Base-by-base conservation (phyloP, 1,140 invertebrate genomes). In the Rhopalosiphum padi region DNA sequence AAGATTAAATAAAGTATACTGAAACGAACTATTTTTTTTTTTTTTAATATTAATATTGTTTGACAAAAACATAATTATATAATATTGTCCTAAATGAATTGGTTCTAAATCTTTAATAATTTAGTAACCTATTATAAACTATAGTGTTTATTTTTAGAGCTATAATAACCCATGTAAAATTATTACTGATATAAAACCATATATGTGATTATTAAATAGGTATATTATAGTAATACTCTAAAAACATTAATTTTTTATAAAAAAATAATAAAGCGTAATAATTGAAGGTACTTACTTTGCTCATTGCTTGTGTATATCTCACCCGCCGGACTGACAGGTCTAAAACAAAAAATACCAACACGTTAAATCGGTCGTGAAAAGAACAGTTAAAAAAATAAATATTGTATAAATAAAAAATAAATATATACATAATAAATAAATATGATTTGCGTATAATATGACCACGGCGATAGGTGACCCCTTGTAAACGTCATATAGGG, bases 261-360 rank as follows among this genome's bases (percentile, higher is more conserved):
- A 37, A 37, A 6, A 8, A 35, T 41, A 83, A 83, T 22, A 41
- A 37, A 37, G 43, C 43, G 41, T 46, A 43, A 35, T 35, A 37
- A 46, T 18, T 87, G 23, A 30, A 25, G 3, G 22, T 53, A 90
- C 89, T 93, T 83, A 93, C 91, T 83, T 93, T 93, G 77, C n/a
- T 93, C 91, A 93, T 93, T 55, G 77, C 41, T 53, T 85, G 68
- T 35, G 7, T 43, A 1, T 48, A 41, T 93, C n/a, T 93, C 46
- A 86, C 91, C 23, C 91, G 91, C 91, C 91, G 91, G 37, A 93
- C 91, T 86, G 91, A 93, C 91, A 93, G 91, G 91, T 93, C 91
- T 93, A 82, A 53, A 93, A 93, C 46, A 86, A 53, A 85, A 68
- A 5, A 82, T 21, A 85, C 11, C 11, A n/a, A 90, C 9, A 41